phyloP scores from a whole-genome alignment of 2,797 vertebrate species.

The Channa striata region DNA sequence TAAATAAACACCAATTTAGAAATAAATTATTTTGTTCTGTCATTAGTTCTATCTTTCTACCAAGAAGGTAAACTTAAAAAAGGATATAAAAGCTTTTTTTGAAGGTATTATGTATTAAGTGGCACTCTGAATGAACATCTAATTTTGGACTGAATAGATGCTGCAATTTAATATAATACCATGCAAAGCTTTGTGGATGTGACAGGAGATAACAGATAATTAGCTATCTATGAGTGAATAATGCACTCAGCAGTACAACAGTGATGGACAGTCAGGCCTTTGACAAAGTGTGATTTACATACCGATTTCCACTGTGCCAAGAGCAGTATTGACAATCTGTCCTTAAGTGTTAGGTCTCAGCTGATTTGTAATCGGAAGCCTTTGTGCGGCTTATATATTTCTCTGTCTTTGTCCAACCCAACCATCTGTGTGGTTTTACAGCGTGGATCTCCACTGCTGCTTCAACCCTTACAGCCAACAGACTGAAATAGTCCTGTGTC shows the following conservation, averaged over 20 bases:
- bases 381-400: constrained; percentile 51
- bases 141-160: constrained; percentile 13
- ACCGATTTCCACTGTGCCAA: constrained; percentile 65
- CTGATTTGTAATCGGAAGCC: constrained; percentile 70
- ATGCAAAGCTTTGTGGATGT: constrained; percentile 37
- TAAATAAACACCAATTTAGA: constrained; percentile 9
- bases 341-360: constrained; percentile 73
- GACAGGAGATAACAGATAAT: constrained; percentile 58
- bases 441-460: constrained; percentile 50
- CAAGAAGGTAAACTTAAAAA: not conserved
- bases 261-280: constrained; percentile 59
- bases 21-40: not conserved
- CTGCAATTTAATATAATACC: constrained; percentile 31
- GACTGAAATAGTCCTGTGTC: constrained; percentile 71
- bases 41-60: not conserved
- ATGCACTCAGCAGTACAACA: constrained; percentile 46
- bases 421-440: constrained; percentile 64
- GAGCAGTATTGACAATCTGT: constrained; percentile 75
- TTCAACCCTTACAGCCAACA: constrained; percentile 50
- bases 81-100: constrained; percentile 3
- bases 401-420: constrained; percentile 43
- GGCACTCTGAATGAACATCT: constrained; percentile 24
- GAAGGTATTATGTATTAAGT: not conserved
- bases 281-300: constrained; percentile 63
- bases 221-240: constrained; percentile 65